Evolutionary conservation across 1,140 invertebrate species (phyloP).

Genomic region (Neotoxoptera formosana): DNA sequence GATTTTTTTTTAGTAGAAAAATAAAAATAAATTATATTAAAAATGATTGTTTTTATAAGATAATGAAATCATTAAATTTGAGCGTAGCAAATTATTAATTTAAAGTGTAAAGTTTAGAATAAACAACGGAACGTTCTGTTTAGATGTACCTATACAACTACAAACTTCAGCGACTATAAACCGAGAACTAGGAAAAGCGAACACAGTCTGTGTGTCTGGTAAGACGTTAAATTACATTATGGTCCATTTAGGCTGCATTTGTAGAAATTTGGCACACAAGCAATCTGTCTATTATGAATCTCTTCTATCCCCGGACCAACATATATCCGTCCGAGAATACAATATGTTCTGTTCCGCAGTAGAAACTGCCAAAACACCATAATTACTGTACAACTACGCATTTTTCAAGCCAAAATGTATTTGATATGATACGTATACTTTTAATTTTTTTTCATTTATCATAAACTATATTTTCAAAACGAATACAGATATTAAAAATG

Average conservation of each 20-base stretch:
- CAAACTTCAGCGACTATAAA: background rate
- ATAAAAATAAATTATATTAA: conserved; percentile 6
- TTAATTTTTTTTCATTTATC: background rate
- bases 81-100: background rate
- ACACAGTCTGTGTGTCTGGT: conserved; percentile 36
- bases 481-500: background rate
- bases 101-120: background rate
- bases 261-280: conserved; percentile 52
- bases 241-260: conserved; percentile 42
- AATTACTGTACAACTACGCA: conserved; percentile 18
- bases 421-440: background rate
- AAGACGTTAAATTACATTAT: conserved; percentile 32
- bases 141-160: background rate
- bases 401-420: conserved; percentile 42
- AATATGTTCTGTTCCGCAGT: conserved; percentile 23
- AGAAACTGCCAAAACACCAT: conserved; percentile 46
- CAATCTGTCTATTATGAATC: conserved; percentile 42
- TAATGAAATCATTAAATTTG: background rate
- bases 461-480: background rate
- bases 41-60: background rate
- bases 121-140: background rate
- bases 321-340: conserved; percentile 31
- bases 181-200: background rate
- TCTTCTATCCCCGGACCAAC: conserved; percentile 20
- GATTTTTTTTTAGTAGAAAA: background rate